Conservation (phyloP, 1,140 invertebrate species). For the Lutraria rhynchaena region DNA sequence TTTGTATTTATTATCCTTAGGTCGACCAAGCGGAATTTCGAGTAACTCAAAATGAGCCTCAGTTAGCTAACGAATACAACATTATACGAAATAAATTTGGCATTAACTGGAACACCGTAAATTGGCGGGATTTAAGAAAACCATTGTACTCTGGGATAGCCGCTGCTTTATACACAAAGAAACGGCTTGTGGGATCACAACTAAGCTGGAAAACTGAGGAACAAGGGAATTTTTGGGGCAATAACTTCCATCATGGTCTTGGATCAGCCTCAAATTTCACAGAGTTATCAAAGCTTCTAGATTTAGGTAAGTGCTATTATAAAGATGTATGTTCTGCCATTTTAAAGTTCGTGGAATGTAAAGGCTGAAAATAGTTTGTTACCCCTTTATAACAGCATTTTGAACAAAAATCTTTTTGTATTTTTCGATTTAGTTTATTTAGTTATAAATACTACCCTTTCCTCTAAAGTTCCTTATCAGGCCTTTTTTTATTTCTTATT, state of each 20-base stretch:
- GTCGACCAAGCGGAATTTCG: constrained; percentile 61
- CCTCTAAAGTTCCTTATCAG: too few species aligned
- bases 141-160: constrained; percentile 76
- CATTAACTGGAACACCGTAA: constrained; percentile 71
- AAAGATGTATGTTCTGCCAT: too few species aligned
- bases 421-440: too few species aligned
- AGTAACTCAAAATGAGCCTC: constrained; percentile 39
- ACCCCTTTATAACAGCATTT: too few species aligned
- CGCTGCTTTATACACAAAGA: constrained; percentile 68
- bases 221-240: constrained; percentile 61
- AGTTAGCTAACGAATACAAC: constrained; percentile 40
- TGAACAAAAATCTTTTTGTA: too few species aligned
- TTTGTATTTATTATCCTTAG: too few species aligned
- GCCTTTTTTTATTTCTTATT: too few species aligned
- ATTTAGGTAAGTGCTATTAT: constrained; percentile 56
- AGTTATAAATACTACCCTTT: too few species aligned
- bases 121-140: constrained; percentile 72
- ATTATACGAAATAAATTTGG: constrained; percentile 67
- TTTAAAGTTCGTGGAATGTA: too few species aligned
- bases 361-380: too few species aligned
- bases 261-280: constrained; percentile 69
- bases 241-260: constrained; percentile 54
- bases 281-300: constrained; percentile 58
- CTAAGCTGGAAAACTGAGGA: constrained; percentile 62
- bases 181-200: not conserved